These are phyloP conservation scores for Zoanthus solanderi DNA, from an alignment of 92 coral and sea anemone species.

Conservation along the genomic window DNA sequence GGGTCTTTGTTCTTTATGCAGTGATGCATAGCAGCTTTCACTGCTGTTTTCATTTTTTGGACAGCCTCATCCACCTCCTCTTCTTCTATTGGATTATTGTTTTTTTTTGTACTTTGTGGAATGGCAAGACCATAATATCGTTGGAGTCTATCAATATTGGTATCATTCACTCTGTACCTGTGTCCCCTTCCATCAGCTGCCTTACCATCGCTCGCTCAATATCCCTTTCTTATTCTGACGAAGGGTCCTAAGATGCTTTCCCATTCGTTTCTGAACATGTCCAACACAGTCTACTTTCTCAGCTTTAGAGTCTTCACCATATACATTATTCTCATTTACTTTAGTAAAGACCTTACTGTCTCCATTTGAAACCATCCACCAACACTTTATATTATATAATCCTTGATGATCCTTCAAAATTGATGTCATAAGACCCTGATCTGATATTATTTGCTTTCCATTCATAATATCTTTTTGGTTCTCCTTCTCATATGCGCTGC, in stretches of 20 bases:
- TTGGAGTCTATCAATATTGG: slow-evolving; percentile 11
- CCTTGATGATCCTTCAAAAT: slow-evolving; percentile 9
- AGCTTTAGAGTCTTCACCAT: slow-evolving; percentile 37
- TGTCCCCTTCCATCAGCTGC: slow-evolving; percentile 36
- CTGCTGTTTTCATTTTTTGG: slow-evolving; percentile 6
- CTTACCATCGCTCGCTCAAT: slow-evolving; percentile 46
- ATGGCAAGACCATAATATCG: slow-evolving; percentile 23
- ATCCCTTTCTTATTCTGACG: slow-evolving; percentile 39
- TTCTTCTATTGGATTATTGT: background rate
- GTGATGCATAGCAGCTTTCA: slow-evolving; percentile 12
- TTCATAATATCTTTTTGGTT: slow-evolving; percentile 45
- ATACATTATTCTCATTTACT: slow-evolving; percentile 11
- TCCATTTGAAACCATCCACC: slow-evolving; percentile 22
- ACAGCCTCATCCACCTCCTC: slow-evolving; percentile 4
- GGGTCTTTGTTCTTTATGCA: background rate
- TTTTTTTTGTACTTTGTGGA: background rate
- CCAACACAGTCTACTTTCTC: slow-evolving; percentile 60
- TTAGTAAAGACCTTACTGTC: background rate
- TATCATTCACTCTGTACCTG: background rate
- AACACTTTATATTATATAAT: background rate
- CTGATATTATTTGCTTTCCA: slow-evolving; percentile 48
- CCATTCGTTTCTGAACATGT: slow-evolving; percentile 45
- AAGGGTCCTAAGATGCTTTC: slow-evolving; percentile 35
- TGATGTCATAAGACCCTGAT: slow-evolving; percentile 52
- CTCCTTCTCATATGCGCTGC: slow-evolving; percentile 39